Percentiles rank a stretch among this genome's conserved stretches.
Conservation (phyloP, 2,888 invertebrate species). For the Allygus modestus region DNA sequence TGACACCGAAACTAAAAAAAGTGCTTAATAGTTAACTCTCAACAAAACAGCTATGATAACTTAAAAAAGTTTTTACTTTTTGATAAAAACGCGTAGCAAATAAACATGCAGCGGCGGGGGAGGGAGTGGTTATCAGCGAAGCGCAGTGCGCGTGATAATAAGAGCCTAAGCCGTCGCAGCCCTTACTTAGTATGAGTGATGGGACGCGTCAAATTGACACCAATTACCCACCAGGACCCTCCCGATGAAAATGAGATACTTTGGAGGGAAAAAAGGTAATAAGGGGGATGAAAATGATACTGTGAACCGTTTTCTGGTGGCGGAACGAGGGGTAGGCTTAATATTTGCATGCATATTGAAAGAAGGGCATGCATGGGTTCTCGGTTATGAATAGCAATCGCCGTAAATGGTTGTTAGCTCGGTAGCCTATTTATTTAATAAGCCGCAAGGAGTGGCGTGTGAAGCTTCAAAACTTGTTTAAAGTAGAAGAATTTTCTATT, state of each 20-base stretch:
- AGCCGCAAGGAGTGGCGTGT: not conserved
- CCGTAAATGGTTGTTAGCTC: constrained; percentile 13
- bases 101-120: constrained; percentile 30
- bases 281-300: constrained; percentile 65
- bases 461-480: too few species aligned
- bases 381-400: constrained; percentile 59
- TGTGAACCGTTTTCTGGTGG: constrained; percentile 65
- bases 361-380: constrained; percentile 57
- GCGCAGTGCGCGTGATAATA: constrained; percentile 54
- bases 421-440: constrained; percentile 40
- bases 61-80: not conserved
- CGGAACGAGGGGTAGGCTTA: constrained; percentile 53
- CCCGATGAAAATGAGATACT: constrained; percentile 65
- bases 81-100: constrained; percentile 4
- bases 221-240: constrained; percentile 60
- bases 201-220: constrained; percentile 65
- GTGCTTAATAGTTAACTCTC: too few species aligned
- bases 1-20: too few species aligned
- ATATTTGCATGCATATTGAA: constrained; percentile 67
- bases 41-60: too few species aligned
- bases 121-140: constrained; percentile 43
- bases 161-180: constrained; percentile 47
- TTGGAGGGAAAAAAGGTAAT: constrained; percentile 65
- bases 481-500: too few species aligned
- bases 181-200: constrained; percentile 65